Base-by-base conservation (phyloP, 2,888 invertebrate species). In the Julus scanicus region DNA sequence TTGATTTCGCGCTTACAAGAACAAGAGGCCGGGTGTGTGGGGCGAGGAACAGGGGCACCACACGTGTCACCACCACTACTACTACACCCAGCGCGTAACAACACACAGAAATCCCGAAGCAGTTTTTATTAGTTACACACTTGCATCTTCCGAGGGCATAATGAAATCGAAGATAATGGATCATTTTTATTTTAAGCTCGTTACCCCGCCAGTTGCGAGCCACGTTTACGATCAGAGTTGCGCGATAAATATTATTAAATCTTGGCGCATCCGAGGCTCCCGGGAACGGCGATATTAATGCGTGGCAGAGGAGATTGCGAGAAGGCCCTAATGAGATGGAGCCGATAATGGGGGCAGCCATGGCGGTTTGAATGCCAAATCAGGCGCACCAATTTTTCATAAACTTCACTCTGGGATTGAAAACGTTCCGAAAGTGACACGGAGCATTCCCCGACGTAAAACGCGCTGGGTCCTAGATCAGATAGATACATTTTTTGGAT, bases 121-220 rank as follows among this genome's bases (percentile, higher is more conserved):
- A 6, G n/a, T 29, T 71, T 71, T 71, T 71, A 71, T 11, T 6
- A 71, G 71, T 29, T 71, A 29, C 71, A 71, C 71, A 29, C 71
- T 29, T 11, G 71, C 71, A 29, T 71, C 20, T 29, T 71, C 71
- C 71, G 29, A 8, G 71, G 71, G 71, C 29, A 71, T 71, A 71
- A 71, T 71, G 71, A 71, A 71, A 71, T 71, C 71, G 71, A 71
- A 71, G 29, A 71, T 71, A 71, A 71, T 71, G 71, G 71, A 71
- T 71, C 71, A 29, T 71, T 71, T 71, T 71, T 71, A 71, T 71
- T 71, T 71, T 71, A 71, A 71, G 71, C 71, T 71, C 71, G 71
- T 71, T 71, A 71, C 71, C 29, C 71, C 71, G 71, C 71, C 71
- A 71, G 71, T 29, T 11, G 71, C 71, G 71, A 71, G 71, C 1